phyloP scores from a whole-genome alignment of 2,797 vertebrate genomes.

The Pteropus rufus region DNA sequence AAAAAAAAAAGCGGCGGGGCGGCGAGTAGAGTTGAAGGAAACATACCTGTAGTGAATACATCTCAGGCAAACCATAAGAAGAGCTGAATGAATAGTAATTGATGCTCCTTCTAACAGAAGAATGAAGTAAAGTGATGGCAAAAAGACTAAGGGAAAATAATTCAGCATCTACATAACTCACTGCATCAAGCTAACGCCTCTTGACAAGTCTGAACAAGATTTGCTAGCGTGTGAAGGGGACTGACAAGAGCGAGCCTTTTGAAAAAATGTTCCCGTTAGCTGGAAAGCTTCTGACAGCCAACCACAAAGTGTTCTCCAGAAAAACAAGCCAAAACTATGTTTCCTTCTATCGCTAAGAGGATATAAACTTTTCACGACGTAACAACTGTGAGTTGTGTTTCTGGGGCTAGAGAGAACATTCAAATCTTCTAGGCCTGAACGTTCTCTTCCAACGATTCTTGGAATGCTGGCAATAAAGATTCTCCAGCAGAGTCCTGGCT shows the following conservation, averaged over 20 bases:
- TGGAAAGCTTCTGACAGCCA: neutral
- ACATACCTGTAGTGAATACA: neutral
- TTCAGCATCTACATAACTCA: neutral
- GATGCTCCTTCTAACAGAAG: neutral
- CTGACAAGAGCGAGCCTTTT: neutral
- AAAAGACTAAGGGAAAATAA: neutral
- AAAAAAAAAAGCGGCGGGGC: neutral
- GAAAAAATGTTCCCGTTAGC: neutral
- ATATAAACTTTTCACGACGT: neutral
- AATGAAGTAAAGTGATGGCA: neutral
- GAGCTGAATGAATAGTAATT: neutral
- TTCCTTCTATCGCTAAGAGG: neutral
- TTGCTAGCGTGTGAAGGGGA: neutral
- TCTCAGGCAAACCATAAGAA: neutral
- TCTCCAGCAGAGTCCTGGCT: neutral
- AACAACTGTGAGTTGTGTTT: neutral
- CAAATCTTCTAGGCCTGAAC: neutral
- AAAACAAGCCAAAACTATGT: conserved; percentile 1
- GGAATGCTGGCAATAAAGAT: neutral
- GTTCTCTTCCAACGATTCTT: neutral
- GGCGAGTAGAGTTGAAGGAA: neutral
- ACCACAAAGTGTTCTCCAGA: neutral
- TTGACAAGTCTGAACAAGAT: neutral
- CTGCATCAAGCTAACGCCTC: neutral
- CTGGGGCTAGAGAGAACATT: neutral